Conservation (phyloP, 2,797 vertebrate genomes). For the Scomberomorus guttatus region DNA sequence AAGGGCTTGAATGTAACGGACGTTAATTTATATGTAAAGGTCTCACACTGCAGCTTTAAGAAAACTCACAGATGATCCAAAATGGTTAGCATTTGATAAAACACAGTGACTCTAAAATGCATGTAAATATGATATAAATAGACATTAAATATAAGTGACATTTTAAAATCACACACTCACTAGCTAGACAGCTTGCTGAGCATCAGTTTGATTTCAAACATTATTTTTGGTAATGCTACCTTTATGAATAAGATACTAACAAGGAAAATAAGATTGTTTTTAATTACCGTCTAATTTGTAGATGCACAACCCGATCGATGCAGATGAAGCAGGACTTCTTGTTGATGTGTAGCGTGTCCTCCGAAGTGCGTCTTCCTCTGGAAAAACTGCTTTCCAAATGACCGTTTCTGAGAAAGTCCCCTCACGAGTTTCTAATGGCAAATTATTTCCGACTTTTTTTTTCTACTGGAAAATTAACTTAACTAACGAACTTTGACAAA, state of each 20-base stretch:
- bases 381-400: too few species aligned
- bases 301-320: not conserved
- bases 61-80: not conserved
- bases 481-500: too few species aligned
- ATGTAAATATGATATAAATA: too few species aligned
- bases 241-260: not conserved
- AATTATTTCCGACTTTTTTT: too few species aligned
- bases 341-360: not conserved
- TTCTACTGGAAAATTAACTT: too few species aligned
- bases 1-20: too few species aligned
- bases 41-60: too few species aligned
- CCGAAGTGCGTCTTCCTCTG: not conserved
- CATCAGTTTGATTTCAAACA: not conserved
- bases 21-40: too few species aligned
- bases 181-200: not conserved
- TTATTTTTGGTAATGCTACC: not conserved
- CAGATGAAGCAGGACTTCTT: too few species aligned
- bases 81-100: not conserved
- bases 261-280: not conserved
- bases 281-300: not conserved
- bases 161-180: not conserved
- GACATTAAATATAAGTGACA: not conserved
- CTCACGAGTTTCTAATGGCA: too few species aligned
- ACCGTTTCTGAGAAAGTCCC: too few species aligned
- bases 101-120: not conserved